Percentiles rank a stretch among this genome's conserved stretches.
Evolutionary conservation across 2,888 invertebrate species (phyloP).

Genomic region (Trichacis sp.): DNA sequence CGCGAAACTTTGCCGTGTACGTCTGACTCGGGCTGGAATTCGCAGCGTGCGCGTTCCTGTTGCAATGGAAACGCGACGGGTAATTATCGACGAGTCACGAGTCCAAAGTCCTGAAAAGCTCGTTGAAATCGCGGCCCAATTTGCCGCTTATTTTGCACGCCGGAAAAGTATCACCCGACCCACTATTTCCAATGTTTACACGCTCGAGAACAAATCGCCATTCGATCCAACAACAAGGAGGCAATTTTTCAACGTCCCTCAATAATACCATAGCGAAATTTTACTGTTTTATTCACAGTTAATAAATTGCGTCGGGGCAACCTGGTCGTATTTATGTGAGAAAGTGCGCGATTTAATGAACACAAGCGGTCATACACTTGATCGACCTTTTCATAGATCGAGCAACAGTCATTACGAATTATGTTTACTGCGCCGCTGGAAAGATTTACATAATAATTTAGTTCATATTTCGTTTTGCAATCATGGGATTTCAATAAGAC

Average conservation of each 20-base stretch:
- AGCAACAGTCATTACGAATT: conserved; percentile 16
- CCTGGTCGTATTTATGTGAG: conserved; percentile 30
- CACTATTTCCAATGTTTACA: no score
- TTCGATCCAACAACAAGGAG: no score
- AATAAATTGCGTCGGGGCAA: not conserved
- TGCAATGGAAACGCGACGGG: not conserved
- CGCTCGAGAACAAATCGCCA: no score
- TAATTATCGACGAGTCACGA: no score
- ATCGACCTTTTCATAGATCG: conserved; percentile 29
- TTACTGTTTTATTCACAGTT: not conserved
- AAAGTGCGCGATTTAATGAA: conserved; percentile 40
- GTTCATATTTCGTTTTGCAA: not conserved
- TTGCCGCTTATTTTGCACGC: no score
- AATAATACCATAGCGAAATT: not conserved
- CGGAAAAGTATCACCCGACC: no score
- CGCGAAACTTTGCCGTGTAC: conserved; percentile 49
- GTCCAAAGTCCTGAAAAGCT: no score
- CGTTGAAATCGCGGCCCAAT: no score
- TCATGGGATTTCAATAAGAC: conserved; percentile 2
- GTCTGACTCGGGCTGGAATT: not conserved
- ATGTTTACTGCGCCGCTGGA: conserved; percentile 2
- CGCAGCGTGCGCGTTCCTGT: not conserved
- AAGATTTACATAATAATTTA: conserved; percentile 9
- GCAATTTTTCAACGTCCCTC: not conserved
- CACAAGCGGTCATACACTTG: conserved; percentile 26